Conservation (phyloP, 2,797 vertebrate species). For the Lates japonicus region DNA sequence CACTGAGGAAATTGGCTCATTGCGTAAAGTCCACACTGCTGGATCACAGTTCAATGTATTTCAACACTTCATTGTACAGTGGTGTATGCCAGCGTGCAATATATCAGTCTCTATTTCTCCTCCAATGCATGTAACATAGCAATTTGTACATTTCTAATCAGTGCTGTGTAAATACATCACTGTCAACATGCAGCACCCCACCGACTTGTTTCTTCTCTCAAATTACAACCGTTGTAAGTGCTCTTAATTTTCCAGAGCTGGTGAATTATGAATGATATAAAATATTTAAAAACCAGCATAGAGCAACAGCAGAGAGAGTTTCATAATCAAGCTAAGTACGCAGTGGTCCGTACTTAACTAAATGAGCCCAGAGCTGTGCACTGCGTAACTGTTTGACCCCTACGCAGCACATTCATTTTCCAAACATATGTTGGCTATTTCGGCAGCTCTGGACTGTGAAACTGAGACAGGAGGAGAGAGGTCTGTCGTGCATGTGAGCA, state of each 20-base stretch:
- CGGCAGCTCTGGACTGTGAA: conserved; percentile 79
- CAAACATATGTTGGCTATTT: conserved; percentile 87
- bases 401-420: conserved; percentile 76
- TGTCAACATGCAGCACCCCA: conserved; percentile 60
- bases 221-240: conserved; percentile 74
- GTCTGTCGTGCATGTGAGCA: conserved; percentile 74
- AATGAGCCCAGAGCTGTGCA: conserved; percentile 72
- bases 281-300: conserved; percentile 69
- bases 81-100: conserved; percentile 64
- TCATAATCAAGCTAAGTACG: conserved; percentile 75
- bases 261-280: conserved; percentile 81
- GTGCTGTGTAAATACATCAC: conserved; percentile 73
- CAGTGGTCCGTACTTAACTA: conserved; percentile 68
- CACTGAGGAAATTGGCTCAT: conserved; percentile 52
- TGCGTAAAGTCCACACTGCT: conserved; percentile 52
- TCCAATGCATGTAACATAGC: conserved; percentile 70
- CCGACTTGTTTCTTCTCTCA: conserved; percentile 67
- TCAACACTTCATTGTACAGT: conserved; percentile 59
- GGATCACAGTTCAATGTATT: conserved; percentile 65
- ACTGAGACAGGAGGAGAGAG: conserved; percentile 74
- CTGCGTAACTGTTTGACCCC: conserved; percentile 78
- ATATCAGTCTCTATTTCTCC: conserved; percentile 73
- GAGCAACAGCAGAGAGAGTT: conserved; percentile 66
- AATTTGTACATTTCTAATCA: conserved; percentile 80
- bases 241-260: conserved; percentile 69